phyloP scores from a whole-genome alignment of 2,888 invertebrate species.

The Macrophya annulata region DNA sequence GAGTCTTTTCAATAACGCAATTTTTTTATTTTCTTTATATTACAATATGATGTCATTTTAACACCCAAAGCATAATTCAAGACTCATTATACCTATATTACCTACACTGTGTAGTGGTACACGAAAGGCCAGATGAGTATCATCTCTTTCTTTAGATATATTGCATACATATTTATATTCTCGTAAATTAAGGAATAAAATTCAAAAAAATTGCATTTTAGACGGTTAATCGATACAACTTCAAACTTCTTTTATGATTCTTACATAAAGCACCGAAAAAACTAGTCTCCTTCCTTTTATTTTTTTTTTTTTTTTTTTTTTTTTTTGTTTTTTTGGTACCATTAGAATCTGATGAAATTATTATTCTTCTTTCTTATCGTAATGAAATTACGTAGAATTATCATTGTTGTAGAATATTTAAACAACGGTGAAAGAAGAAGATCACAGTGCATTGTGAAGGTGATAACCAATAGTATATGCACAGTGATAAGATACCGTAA shows the following conservation, averaged over 20 bases:
- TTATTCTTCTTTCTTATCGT: not conserved
- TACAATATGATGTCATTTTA: constrained; percentile 6
- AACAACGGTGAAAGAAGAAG: not conserved
- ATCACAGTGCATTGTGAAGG: not conserved
- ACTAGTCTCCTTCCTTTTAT: not conserved
- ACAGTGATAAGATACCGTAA: not conserved
- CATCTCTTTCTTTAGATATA: not conserved
- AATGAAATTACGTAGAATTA: not conserved
- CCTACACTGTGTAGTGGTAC: not conserved
- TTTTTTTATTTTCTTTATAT: not conserved
- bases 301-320: not conserved
- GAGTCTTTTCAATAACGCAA: not conserved
- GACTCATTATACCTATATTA: not conserved
- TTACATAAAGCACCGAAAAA: not conserved
- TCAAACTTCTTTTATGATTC: not conserved
- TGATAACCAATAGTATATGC: not conserved
- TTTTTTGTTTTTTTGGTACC: no score
- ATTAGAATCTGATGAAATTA: not conserved
- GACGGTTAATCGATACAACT: not conserved
- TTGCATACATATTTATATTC: not conserved
- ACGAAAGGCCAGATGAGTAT: not conserved
- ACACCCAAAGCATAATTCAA: not conserved
- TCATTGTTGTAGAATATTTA: not conserved
- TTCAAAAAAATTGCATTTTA: not conserved
- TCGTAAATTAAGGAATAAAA: not conserved